Evolutionary conservation across 2,797 vertebrate species (phyloP).

Genomic region (Xiphophorus birchmanni): DNA sequence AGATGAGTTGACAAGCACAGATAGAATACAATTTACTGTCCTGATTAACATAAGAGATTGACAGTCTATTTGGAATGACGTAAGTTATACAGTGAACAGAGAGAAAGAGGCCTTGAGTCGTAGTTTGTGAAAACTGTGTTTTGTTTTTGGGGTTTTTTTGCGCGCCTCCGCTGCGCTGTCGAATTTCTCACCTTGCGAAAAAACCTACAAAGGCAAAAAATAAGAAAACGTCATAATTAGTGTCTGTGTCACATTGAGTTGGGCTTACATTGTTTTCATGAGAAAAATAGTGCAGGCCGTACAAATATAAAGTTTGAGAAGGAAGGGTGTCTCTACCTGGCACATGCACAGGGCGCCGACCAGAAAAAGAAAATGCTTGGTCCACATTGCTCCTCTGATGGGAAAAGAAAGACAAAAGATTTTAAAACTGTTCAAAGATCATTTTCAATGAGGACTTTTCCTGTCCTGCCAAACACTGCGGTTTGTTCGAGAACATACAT

Average conservation of each 20-base stretch:
- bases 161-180: neutral
- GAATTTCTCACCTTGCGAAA: conserved; percentile 34
- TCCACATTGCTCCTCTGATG: conserved; percentile 52
- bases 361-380: conserved; percentile 30
- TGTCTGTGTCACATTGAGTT: neutral
- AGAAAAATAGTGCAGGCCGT: no score
- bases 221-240: neutral
- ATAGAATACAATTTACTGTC: no score
- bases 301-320: neutral
- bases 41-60: neutral
- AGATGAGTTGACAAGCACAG: neutral
- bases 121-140: neutral
- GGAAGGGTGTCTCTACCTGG: conserved; percentile 43
- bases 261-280: neutral
- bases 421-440: neutral
- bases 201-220: conserved; percentile 38
- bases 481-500: neutral
- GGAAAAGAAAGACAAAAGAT: neutral
- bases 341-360: conserved; percentile 21
- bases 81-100: neutral
- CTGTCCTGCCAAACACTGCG: neutral
- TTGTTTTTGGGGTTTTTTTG: neutral
- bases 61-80: neutral
- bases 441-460: neutral
- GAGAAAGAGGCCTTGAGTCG: neutral